Percentiles rank a stretch among this genome's conserved stretches.
Evolutionary conservation across 2,888 invertebrate species (phyloP).

Genomic region (Pyralis farinalis): DNA sequence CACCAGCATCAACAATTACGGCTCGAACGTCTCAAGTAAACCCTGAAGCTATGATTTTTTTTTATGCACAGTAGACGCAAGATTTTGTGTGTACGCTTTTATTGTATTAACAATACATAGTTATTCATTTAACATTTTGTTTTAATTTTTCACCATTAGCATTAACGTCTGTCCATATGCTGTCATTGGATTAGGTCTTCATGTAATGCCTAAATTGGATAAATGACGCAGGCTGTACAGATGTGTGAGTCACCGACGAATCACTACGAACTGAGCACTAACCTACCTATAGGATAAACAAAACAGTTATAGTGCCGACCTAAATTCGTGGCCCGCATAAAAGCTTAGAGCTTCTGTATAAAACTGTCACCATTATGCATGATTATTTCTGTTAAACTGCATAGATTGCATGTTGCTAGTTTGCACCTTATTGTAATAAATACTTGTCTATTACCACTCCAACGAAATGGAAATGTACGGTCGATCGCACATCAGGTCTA

Average conservation of each 20-base stretch:
- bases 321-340: slow-evolving; percentile 25
- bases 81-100: slow-evolving; percentile 61
- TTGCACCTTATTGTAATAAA: slow-evolving; percentile 1
- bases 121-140: slow-evolving; percentile 65
- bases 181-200: slow-evolving; percentile 35
- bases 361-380: slow-evolving; percentile 2
- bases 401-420: slow-evolving; percentile 7
- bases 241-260: slow-evolving; percentile 50
- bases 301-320: slow-evolving; percentile 30
- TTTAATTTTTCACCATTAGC: slow-evolving; percentile 56
- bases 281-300: slow-evolving; percentile 44
- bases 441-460: too few relatives aligned
- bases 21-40: slow-evolving; percentile 83
- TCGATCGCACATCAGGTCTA: too few relatives aligned
- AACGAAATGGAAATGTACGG: too few relatives aligned
- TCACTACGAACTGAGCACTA: slow-evolving; percentile 32
- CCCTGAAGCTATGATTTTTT: slow-evolving; percentile 61
- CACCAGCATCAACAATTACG: slow-evolving; percentile 81
- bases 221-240: slow-evolving; percentile 44
- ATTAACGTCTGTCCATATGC: slow-evolving; percentile 29
- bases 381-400: slow-evolving; percentile 1
- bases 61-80: slow-evolving; percentile 72
- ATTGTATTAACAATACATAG: slow-evolving; percentile 71
- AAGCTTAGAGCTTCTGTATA: slow-evolving; percentile 10
- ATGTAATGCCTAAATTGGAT: slow-evolving; percentile 32